Conservation (phyloP, 2,797 vertebrate genomes). For the Myripristis murdjan region DNA sequence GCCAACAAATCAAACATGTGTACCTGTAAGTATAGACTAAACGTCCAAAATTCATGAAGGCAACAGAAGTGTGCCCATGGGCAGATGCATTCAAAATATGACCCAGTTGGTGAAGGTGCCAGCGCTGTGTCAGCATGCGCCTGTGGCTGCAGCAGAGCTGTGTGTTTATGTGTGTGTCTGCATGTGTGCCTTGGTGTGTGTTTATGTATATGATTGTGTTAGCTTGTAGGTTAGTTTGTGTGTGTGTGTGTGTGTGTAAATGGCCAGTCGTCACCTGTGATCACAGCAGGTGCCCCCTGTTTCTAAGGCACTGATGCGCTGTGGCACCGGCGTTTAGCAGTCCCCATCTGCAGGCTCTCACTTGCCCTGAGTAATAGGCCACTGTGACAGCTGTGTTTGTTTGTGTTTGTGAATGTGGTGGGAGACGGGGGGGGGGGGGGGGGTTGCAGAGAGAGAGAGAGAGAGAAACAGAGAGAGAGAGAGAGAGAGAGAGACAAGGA, state of each 20-base stretch:
- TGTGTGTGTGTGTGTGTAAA: conserved; percentile 54
- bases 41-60: conserved; percentile 38
- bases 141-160: conserved; percentile 46
- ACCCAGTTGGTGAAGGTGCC: conserved; percentile 41
- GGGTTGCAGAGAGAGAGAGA: no score
- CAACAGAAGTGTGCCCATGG: conserved; percentile 34
- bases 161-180: conserved; percentile 52
- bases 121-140: conserved; percentile 29
- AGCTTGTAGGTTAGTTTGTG: no score
- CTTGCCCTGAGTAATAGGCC: conserved; percentile 80
- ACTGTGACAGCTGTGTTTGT: conserved; percentile 80
- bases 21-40: conserved; percentile 46
- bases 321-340: conserved; percentile 83
- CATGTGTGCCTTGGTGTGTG: conserved; percentile 10
- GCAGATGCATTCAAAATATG: conserved; percentile 54
- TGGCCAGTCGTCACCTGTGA: conserved; percentile 78
- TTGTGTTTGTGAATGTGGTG: conserved; percentile 64
- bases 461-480: no score
- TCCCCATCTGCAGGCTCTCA: conserved; percentile 78
- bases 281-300: conserved; percentile 79
- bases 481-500: conserved; percentile 25
- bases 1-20: conserved; percentile 37
- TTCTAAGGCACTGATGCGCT: conserved; percentile 74
- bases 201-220: no score
- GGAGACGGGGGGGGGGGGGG: conserved; percentile 29